Evolutionary conservation across 2,113 vertebrate species (phyloP).

Genomic region (Scartelaos histophorus): DNA sequence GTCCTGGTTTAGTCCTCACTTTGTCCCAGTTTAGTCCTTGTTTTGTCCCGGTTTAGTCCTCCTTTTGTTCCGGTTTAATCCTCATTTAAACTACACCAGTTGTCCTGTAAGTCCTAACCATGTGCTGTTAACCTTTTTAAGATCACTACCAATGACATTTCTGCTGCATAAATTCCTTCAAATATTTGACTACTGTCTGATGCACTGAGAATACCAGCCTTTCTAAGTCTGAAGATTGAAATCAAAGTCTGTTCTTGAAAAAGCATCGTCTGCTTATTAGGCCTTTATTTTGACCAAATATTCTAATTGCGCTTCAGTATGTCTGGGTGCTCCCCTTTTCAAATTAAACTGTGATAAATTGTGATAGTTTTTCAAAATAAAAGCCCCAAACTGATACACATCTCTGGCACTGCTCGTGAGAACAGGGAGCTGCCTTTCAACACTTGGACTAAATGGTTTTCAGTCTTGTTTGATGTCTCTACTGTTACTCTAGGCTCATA

Average conservation of each 20-base stretch:
- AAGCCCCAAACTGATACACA: conserved; percentile 33
- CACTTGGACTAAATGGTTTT: conserved; percentile 51
- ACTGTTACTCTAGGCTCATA: conserved; percentile 27
- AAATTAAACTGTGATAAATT: background rate
- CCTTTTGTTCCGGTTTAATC: too few relatives aligned
- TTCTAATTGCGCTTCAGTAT: too few relatives aligned
- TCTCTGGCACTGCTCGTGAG: conserved; percentile 44
- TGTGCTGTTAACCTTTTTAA: too few relatives aligned
- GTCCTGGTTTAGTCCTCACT: too few relatives aligned
- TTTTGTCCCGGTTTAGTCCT: too few relatives aligned
- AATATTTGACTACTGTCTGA: background rate
- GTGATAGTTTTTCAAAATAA: background rate
- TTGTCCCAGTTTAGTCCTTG: too few relatives aligned
- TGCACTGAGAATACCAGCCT: background rate
- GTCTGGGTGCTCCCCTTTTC: background rate
- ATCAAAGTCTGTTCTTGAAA: background rate
- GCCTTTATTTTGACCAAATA: background rate
- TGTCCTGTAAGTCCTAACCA: too few relatives aligned
- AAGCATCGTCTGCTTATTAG: background rate
- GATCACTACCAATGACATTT: background rate
- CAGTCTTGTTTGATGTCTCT: conserved; percentile 56
- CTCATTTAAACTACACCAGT: too few relatives aligned
- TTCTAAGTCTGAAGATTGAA: background rate
- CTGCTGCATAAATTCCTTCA: background rate
- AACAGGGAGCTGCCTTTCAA: conserved; percentile 50